Evolutionary conservation across 2,113 vertebrate species (phyloP), one percentile per base, ranked within the genome.

Genomic region (Pimephales promelas): DNA sequence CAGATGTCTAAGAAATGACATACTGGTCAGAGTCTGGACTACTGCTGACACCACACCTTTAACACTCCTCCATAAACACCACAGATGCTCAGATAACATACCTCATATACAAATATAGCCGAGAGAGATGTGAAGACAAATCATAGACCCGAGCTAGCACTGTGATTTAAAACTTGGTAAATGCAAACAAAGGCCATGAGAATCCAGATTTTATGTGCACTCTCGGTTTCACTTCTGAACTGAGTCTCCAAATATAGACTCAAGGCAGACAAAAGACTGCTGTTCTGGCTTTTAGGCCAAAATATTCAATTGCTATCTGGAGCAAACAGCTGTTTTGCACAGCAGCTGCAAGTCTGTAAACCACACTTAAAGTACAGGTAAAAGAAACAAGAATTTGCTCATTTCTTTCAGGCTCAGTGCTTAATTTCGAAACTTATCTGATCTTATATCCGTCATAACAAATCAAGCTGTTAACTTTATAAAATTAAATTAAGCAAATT

Each of bases 51-150:
- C 3, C 13, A 24, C 26, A 66, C 7, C 22, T 66, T 45, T 20
- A 54, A 40, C 4, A 6, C 2, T 62, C 34, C 18, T n/a, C 64
- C 43, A 72, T 64, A 47, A 80, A 81, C 43, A 7, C 81, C 40
- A 72, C 57, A 70, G 61, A 85, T 77, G 79, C 62, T 85, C 62
- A 71, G 79, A 83, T 66, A 78, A 57, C 40, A 82, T 26, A 24
- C 45, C 24, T 34, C 66, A 43, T 26, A 57, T 78, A 71, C 59
- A 78, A 82, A 79, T 45, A 81, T 43, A 83, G 66, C 73, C 18
- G 31, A 31, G 52, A 40, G 36, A 82, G 52, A 57, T 45, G 62
- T 18, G 26, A 52, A 3, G 54, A n/a, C 31, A 10, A 16, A 66
- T 20, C 62, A 66, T 14, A 66, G 74, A 13, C 56, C 13, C 5